A percentile compares a stretch with the other conserved stretches of the same genome.
phyloP scores from a whole-genome alignment of 1,140 invertebrate genomes.

The Luehdorfia chinensis region DNA sequence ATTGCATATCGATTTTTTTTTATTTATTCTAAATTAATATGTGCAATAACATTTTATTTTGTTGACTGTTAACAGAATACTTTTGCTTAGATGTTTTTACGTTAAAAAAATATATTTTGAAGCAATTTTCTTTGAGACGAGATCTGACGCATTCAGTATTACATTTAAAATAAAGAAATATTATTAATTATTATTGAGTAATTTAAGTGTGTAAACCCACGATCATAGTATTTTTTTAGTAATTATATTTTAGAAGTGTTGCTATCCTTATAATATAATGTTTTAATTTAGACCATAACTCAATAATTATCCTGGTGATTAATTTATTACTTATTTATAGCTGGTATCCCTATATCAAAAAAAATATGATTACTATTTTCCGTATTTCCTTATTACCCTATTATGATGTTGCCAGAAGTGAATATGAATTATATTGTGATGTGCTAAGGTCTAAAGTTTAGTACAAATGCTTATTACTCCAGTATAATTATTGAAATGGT shows the following conservation, averaged over 20 bases:
- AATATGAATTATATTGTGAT: slow-evolving; percentile 20
- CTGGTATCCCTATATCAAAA: background rate
- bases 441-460: slow-evolving; percentile 32
- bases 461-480: slow-evolving; percentile 29
- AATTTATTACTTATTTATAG: background rate
- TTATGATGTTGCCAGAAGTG: slow-evolving; percentile 14
- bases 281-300: background rate
- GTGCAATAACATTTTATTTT: background rate
- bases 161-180: slow-evolving; percentile 29
- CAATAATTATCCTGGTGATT: slow-evolving; percentile 8
- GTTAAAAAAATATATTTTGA: background rate
- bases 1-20: slow-evolving; percentile 30
- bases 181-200: slow-evolving; percentile 21
- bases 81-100: too few relatives aligned
- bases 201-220: slow-evolving; percentile 32
- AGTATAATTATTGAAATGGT: slow-evolving; percentile 25
- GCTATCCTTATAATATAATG: slow-evolving; percentile 24
- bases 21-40: background rate
- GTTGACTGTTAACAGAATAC: background rate
- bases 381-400: background rate
- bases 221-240: slow-evolving; percentile 45
- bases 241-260: slow-evolving; percentile 36
- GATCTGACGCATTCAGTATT: slow-evolving; percentile 35
- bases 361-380: background rate
- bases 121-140: background rate